These are phyloP conservation scores for Drosophila bipectinata DNA, from an alignment of 1,140 invertebrate species.

Conservation along the genomic window DNA sequence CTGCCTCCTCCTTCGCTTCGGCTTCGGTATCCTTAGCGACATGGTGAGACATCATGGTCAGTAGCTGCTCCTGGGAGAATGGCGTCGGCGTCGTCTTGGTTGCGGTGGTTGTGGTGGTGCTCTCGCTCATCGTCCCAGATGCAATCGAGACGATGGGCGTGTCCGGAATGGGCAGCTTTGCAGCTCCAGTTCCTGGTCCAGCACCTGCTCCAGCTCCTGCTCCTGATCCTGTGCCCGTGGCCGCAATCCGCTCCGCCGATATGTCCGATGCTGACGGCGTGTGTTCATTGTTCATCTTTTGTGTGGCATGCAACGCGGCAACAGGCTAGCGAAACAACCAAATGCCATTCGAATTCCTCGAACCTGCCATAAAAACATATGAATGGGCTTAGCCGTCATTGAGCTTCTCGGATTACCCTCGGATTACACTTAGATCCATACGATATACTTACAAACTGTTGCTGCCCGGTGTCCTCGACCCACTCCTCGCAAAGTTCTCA, in stretches of 20 bases:
- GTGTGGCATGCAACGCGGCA: constrained; percentile 31
- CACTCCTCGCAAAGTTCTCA: neutral
- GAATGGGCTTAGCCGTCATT: neutral
- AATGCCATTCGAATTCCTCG: constrained; percentile 46
- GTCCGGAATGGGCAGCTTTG: constrained; percentile 69
- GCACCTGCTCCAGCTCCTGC: neutral
- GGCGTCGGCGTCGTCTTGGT: constrained; percentile 79
- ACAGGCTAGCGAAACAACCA: constrained; percentile 33
- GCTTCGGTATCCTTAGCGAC: constrained; percentile 19
- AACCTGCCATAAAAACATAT: constrained; percentile 6
- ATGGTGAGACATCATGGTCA: constrained; percentile 63
- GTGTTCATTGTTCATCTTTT: constrained; percentile 53
- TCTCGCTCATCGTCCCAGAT: constrained; percentile 73
- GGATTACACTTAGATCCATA: neutral
- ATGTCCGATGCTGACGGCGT: constrained; percentile 38
- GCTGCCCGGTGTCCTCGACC: neutral
- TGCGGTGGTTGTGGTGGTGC: constrained; percentile 76
- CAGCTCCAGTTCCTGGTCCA: neutral
- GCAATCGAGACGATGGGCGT: constrained; percentile 81
- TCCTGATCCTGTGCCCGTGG: constrained; percentile 15
- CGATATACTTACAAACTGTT: constrained; percentile 28
- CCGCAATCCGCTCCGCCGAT: constrained; percentile 30
- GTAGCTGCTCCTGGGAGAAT: constrained; percentile 57
- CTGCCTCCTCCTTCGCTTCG: neutral
- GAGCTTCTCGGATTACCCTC: neutral